phyloP scores from a whole-genome alignment of 2,888 invertebrate genomes.

The Drosophila prostipennis region DNA sequence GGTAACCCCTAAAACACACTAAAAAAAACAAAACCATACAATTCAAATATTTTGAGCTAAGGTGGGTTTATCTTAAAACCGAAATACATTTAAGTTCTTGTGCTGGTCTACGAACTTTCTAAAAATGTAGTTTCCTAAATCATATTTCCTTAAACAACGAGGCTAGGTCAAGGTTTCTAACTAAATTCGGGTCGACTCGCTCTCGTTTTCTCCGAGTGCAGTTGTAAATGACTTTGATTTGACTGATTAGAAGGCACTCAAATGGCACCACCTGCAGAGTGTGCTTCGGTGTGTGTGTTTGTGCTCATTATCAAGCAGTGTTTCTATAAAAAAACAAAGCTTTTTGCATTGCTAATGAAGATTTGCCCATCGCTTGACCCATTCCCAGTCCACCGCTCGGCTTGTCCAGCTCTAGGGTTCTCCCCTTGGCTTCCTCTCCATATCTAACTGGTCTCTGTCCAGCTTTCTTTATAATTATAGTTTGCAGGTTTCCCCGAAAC shows the following conservation, averaged over 20 bases:
- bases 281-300: constrained; percentile 5
- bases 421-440: constrained; percentile 7
- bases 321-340: constrained; percentile 12
- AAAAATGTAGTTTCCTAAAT: background rate
- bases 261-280: constrained; percentile 32
- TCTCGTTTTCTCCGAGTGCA: constrained; percentile 17
- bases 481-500: constrained; percentile 24
- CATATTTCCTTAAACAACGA: too few species aligned
- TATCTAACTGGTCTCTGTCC: background rate
- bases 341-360: constrained; percentile 44
- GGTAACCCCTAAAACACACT: constrained; percentile 64
- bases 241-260: constrained; percentile 33
- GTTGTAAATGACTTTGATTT: constrained; percentile 32
- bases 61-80: constrained; percentile 1
- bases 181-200: too few species aligned
- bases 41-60: background rate
- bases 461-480: constrained; percentile 44
- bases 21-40: background rate
- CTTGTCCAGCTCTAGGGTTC: background rate
- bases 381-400: constrained; percentile 9
- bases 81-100: background rate
- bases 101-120: background rate
- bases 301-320: constrained; percentile 34
- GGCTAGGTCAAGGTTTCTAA: constrained; percentile 14
- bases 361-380: constrained; percentile 42